A percentile compares a stretch with the other conserved stretches of the same genome.
Conservation (phyloP, 2,888 invertebrate genomes). For the Panopea generosa region DNA sequence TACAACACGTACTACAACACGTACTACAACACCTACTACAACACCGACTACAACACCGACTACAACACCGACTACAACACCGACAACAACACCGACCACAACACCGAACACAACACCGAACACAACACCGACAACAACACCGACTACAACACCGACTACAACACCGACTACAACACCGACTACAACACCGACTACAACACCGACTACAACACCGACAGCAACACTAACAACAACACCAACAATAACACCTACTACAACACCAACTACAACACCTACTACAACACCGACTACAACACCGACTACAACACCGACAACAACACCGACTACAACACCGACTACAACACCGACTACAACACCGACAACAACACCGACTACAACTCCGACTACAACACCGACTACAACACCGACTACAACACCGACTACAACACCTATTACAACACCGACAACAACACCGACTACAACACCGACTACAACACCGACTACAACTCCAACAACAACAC, state of each 20-base stretch:
- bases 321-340: background rate
- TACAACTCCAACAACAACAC: conserved; percentile 5
- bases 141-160: background rate
- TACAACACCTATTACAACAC: conserved; percentile 1
- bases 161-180: background rate
- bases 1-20: background rate
- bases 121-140: background rate
- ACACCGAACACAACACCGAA: background rate
- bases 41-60: no score
- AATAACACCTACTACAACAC: background rate
- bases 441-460: conserved; percentile 2
- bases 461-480: conserved; percentile 1
- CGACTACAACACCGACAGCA: background rate
- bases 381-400: conserved; percentile 5
- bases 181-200: background rate
- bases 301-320: background rate
- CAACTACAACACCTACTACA: no score
- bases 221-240: background rate
- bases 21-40: background rate
- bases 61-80: no score
- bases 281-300: background rate
- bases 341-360: background rate
- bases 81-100: no score
- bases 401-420: conserved; percentile 3
- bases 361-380: background rate